phyloP scores from a whole-genome alignment of 2,797 vertebrate genomes.

The Leuciscus waleckii region DNA sequence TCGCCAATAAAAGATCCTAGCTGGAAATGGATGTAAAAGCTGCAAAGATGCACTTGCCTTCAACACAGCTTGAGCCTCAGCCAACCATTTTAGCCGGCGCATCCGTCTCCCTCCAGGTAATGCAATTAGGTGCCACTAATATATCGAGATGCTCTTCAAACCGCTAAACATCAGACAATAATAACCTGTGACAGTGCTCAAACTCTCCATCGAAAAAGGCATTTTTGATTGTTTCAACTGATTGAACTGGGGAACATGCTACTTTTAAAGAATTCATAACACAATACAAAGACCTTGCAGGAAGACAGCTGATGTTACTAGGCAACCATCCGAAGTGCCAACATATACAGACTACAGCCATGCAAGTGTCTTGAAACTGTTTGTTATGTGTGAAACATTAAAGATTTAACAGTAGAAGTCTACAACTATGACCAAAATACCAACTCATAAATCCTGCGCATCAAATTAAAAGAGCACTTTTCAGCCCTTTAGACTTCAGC shows the following conservation, averaged over 20 bases:
- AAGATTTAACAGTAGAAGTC: constrained; percentile 19
- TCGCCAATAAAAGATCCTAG: constrained; percentile 80
- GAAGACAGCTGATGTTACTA: constrained; percentile 58
- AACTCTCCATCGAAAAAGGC: constrained; percentile 50
- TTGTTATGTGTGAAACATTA: constrained; percentile 27
- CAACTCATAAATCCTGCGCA: constrained; percentile 25
- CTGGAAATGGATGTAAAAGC: constrained; percentile 81
- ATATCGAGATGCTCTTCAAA: constrained; percentile 85
- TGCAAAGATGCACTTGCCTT: constrained; percentile 84
- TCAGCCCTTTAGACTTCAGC: constrained; percentile 35
- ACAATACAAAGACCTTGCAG: constrained; percentile 56
- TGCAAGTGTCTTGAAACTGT: constrained; percentile 47
- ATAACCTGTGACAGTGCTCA: constrained; percentile 83
- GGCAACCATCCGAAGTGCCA: constrained; percentile 47
- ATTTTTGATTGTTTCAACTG: constrained; percentile 74
- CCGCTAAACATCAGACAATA: constrained; percentile 82
- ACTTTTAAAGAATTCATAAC: constrained; percentile 68
- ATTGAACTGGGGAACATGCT: constrained; percentile 67
- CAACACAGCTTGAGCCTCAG: constrained; percentile 78
- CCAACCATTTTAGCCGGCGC: constrained; percentile 84
- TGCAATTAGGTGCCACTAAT: constrained; percentile 88
- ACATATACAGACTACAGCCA: constrained; percentile 48
- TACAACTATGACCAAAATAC: constrained; percentile 7
- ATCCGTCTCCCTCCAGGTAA: constrained; percentile 87
- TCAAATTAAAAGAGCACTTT: constrained; percentile 50